phyloP scores from a whole-genome alignment of 1,140 invertebrate genomes.

The Gerris buenoi region DNA sequence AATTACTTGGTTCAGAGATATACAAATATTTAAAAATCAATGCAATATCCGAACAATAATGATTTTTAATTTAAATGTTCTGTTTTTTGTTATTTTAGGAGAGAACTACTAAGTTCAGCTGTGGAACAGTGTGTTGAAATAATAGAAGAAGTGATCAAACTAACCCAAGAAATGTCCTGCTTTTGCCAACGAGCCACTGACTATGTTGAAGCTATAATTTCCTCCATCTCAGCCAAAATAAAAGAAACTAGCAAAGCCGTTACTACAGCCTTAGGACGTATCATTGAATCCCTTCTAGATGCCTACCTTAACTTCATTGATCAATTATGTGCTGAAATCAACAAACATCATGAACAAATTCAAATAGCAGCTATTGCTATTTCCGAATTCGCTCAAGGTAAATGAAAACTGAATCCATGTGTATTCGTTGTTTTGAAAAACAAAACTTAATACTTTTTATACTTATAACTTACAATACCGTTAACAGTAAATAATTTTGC shows the following conservation, averaged over 20 bases:
- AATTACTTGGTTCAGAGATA: no score
- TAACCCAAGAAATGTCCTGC: constrained; percentile 16
- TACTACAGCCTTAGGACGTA: constrained; percentile 20
- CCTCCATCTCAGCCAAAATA: constrained; percentile 40
- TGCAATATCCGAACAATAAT: no score
- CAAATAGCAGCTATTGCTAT: constrained; percentile 41
- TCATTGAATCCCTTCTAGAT: constrained; percentile 35
- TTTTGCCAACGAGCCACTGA: constrained; percentile 21
- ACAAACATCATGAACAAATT: constrained; percentile 43
- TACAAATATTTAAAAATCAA: no score
- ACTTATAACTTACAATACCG: no score
- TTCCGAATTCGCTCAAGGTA: constrained; percentile 36
- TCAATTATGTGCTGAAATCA: constrained; percentile 20
- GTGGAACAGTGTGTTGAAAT: constrained; percentile 24
- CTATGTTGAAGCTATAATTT: constrained; percentile 34
- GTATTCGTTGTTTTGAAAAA: no score
- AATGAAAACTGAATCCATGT: no score
- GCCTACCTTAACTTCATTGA: constrained; percentile 32
- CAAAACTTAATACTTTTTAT: no score
- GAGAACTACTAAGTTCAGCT: constrained; percentile 6
- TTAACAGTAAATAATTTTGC: no score
- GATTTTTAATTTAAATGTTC: no score
- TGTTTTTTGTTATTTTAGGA: constrained; percentile 19
- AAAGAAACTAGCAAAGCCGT: constrained; percentile 30
- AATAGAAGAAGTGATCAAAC: constrained; percentile 21